phyloP scores from a whole-genome alignment of 1,140 invertebrate genomes.

The Bombus confusus region DNA sequence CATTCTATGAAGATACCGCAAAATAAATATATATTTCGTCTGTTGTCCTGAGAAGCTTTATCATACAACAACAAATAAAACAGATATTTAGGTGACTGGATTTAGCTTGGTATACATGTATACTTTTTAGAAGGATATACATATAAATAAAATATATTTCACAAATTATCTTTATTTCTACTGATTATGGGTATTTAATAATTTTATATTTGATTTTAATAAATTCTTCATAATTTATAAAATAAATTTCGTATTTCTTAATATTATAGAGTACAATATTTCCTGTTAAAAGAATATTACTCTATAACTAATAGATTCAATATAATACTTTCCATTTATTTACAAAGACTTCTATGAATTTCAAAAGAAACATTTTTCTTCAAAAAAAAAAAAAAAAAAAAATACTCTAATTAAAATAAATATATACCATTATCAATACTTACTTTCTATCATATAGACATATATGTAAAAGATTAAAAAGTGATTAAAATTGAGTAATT shows the following conservation, averaged over 20 bases:
- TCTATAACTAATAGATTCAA: neutral
- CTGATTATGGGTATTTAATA: neutral
- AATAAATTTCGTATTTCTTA: constrained; percentile 11
- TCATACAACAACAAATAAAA: too few relatives aligned
- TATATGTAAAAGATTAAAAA: neutral
- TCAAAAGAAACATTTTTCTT: neutral
- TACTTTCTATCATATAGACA: neutral
- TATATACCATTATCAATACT: neutral
- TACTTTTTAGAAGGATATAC: too few relatives aligned
- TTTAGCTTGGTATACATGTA: too few relatives aligned
- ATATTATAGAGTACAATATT: neutral
- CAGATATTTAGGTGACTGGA: too few relatives aligned
- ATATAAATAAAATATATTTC: neutral
- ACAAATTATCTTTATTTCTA: neutral
- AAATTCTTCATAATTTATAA: neutral
- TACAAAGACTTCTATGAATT: neutral
- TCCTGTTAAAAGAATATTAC: neutral
- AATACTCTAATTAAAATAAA: neutral
- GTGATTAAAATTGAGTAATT: neutral
- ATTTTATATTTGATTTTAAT: neutral
- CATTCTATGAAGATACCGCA: too few relatives aligned
- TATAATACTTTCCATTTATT: neutral
- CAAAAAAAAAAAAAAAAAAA: too few relatives aligned
- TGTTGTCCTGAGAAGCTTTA: too few relatives aligned
- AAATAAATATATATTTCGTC: too few relatives aligned